Evolutionary conservation across 64 coral and sea anemone species (phyloP), one percentile per base, ranked within the genome.

Genomic region (Pocillopora damicornis): DNA sequence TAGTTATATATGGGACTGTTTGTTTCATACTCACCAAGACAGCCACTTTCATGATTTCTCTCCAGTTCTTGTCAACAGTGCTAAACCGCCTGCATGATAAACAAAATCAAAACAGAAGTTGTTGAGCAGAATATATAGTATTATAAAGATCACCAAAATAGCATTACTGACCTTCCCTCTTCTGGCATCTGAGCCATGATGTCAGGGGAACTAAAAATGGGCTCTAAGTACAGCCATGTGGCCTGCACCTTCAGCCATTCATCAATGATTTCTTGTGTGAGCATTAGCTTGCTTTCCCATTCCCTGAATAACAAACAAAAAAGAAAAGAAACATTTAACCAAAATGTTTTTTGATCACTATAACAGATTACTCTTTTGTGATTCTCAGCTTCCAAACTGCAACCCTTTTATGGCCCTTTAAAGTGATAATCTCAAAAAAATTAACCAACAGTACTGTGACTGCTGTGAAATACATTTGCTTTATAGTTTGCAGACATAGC

Each of bases 131-230:
- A 15, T 30, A 30, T 37, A 36, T 20, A 79, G 7, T 78, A 23
- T n/a, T 9, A 58, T 2, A 23, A 51, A 56, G 58, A 3, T 35
- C 34, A 9, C 35, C 30, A 9, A 37, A 36, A 9, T 34, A 69
- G 5, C 37, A 8, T 30, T 57, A 20, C 77, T 80, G 86, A 98
- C 96, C 96, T 92, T 89, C 96, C 96, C 63, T 98, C 96, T 72
- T 98, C 96, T 2, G 96, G 96, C 96, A 98, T 98, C 74, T 98
- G 96, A 3, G 96, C 96, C 96, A 98, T 98, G 71, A 98, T 98
- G 75, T 98, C 96, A 85, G 96, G 96, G 1, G 92, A 94, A 61
- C 96, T 98, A 36, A 98, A 98, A 87, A 98, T 98, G 11, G 96
- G 96, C 61, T 98, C 96, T 42, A 98, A 56, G 61, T 98, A 98